A percentile compares a stretch with the other conserved stretches of the same genome.
phyloP scores from a whole-genome alignment of 2,113 vertebrate species.

The Diphyllodes magnificus region DNA sequence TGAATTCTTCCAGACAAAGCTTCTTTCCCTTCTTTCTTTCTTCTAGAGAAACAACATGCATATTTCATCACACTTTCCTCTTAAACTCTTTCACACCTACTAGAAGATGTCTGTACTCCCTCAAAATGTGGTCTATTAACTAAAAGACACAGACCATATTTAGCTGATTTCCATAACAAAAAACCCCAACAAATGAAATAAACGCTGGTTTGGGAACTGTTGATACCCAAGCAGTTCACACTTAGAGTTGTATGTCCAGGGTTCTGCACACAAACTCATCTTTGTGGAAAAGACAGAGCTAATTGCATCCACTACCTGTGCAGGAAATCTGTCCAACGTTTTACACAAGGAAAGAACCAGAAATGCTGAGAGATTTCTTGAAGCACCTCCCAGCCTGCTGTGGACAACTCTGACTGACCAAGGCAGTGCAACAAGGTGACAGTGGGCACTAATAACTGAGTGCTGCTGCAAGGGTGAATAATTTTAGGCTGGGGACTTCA shows the following conservation, averaged over 20 bases:
- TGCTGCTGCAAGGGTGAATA: not conserved
- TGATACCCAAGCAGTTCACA: not conserved
- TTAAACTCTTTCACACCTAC: not conserved
- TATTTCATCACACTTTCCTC: not conserved
- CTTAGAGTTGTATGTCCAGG: not conserved
- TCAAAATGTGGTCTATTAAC: not conserved
- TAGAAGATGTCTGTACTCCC: not conserved
- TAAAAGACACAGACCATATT: not conserved
- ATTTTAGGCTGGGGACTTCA: not conserved
- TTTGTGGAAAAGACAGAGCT: not conserved
- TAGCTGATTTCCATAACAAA: not conserved
- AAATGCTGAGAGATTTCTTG: not conserved
- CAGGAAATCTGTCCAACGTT: not conserved
- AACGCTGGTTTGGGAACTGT: not conserved
- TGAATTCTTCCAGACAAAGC: not conserved
- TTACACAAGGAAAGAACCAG: not conserved
- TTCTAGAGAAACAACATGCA: not conserved
- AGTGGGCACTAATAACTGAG: not conserved
- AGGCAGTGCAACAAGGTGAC: not conserved
- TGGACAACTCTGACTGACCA: not conserved
- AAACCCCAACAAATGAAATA: accelerated
- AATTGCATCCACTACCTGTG: not conserved
- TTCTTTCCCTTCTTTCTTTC: not conserved
- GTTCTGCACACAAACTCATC: not conserved
- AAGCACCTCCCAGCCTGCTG: not conserved